phyloP scores from a whole-genome alignment of 2,797 vertebrate genomes.

The Merluccius polli region DNA sequence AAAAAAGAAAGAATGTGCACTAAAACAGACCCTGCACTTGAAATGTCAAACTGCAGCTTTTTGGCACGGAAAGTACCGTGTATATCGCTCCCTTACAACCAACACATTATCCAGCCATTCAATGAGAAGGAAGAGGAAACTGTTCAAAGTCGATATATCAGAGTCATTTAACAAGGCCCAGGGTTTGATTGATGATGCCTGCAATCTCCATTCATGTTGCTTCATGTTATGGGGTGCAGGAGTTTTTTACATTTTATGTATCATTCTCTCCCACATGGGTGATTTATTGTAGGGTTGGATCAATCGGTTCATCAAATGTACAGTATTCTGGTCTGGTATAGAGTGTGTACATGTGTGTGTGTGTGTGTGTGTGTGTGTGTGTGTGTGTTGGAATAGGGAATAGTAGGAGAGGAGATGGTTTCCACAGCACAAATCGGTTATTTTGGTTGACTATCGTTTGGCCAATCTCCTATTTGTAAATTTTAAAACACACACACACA shows the following conservation, averaged over 20 bases:
- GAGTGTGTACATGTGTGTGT: no score
- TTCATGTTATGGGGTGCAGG: neutral
- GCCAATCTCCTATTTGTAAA: neutral
- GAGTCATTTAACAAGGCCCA: no score
- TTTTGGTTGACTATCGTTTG: neutral
- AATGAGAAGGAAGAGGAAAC: no score
- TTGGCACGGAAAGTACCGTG: neutral
- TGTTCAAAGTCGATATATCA: no score
- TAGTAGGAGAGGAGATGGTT: neutral
- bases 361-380: neutral
- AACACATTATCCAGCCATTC: neutral
- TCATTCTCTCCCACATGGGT: neutral
- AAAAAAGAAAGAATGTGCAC: no score
- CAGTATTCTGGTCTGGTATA: neutral
- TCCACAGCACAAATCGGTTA: neutral
- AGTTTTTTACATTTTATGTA: neutral
- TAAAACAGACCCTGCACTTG: neutral
- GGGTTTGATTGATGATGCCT: neutral
- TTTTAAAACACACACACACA: conserved; percentile 1
- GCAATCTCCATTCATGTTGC: neutral
- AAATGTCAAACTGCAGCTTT: neutral
- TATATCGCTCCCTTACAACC: neutral
- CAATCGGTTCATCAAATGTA: neutral
- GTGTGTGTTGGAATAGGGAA: neutral
- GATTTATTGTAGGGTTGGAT: neutral